Conservation (phyloP, 2,113 vertebrate species). For the Lipotes vexillifer region DNA sequence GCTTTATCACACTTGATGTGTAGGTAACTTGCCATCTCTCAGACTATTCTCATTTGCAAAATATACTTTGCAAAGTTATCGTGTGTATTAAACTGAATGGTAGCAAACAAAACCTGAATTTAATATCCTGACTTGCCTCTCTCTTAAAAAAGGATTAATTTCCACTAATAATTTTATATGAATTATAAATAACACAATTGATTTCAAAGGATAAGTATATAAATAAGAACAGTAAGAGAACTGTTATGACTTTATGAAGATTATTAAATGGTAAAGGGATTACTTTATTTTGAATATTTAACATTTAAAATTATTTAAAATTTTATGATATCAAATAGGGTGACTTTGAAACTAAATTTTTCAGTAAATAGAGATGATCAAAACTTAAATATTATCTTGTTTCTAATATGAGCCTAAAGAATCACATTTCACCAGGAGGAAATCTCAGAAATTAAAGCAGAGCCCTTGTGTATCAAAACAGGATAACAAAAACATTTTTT, state of each 20-base stretch:
- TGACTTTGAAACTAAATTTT: neutral
- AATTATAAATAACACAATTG: constrained; percentile 15
- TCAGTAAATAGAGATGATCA: neutral
- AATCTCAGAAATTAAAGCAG: neutral
- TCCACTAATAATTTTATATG: constrained; percentile 1
- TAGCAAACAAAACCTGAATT: neutral
- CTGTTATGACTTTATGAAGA: neutral
- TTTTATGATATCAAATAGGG: neutral
- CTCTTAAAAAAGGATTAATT: neutral
- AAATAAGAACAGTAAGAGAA: neutral
- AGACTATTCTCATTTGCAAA: neutral
- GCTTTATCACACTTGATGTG: neutral
- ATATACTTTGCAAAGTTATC: neutral
- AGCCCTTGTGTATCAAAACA: neutral
- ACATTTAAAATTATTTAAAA: constrained; percentile 37
- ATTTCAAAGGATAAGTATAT: neutral
- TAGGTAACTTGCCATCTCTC: neutral
- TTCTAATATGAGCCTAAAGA: neutral
- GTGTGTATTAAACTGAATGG: neutral
- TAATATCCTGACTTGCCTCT: neutral
- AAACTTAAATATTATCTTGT: neutral
- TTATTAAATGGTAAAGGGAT: neutral
- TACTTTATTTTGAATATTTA: neutral
- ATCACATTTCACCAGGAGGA: neutral
- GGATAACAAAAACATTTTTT: too few relatives aligned